phyloP scores from a whole-genome alignment of 2,797 vertebrate genomes.

The Salmo trutta region DNA sequence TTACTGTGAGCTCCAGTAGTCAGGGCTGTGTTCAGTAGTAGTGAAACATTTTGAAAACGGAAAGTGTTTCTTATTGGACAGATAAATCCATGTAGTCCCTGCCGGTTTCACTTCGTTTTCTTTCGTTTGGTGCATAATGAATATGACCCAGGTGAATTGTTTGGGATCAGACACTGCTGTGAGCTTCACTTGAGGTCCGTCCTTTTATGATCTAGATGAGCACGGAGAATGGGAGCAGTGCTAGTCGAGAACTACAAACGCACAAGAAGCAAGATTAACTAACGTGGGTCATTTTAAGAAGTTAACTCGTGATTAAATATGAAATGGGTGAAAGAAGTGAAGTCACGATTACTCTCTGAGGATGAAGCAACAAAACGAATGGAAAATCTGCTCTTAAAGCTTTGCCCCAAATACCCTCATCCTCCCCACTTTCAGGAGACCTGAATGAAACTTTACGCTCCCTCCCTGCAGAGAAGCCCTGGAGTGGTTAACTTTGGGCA shows the following conservation, averaged over 20 bases:
- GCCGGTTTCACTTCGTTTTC: background rate
- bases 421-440: constrained; percentile 53
- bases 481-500: background rate
- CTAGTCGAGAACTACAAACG: constrained; percentile 52
- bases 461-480: constrained; percentile 35
- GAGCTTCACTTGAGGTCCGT: background rate
- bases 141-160: constrained; percentile 20
- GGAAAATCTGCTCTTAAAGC: constrained; percentile 74
- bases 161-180: constrained; percentile 42
- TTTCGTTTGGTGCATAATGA: background rate
- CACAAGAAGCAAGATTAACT: constrained; percentile 56
- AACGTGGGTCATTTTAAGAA: constrained; percentile 57
- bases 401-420: constrained; percentile 72
- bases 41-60: background rate
- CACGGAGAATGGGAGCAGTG: constrained; percentile 47
- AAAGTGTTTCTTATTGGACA: background rate
- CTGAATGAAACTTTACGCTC: constrained; percentile 57
- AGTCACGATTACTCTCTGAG: constrained; percentile 55
- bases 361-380: constrained; percentile 72
- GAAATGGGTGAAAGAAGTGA: constrained; percentile 65
- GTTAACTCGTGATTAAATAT: constrained; percentile 68
- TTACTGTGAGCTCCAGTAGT: constrained; percentile 37
- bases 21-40: background rate
- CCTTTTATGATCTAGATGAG: constrained; percentile 24
- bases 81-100: background rate